Base-by-base conservation (phyloP, 2,888 invertebrate species). In the Caenorhabditis becei region DNA sequence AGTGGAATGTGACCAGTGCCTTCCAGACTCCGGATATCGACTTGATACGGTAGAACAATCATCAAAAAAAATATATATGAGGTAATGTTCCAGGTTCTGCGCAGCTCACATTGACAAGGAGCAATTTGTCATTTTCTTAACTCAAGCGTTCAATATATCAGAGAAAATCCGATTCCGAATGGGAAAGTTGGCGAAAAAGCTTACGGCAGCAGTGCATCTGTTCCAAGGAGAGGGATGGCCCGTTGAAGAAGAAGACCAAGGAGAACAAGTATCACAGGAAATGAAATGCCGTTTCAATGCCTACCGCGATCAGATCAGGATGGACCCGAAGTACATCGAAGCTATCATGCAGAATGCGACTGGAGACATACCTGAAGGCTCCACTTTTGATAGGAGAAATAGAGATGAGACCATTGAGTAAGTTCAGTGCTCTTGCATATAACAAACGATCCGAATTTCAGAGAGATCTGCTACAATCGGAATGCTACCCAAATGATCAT, bases 21-120 rank as follows among this genome's bases (percentile, higher is more conserved):
- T 87, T 88, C 41, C 83, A 77, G 24, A 81, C 83, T 1, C 84
- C 86, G 1, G 89, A 89, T 66, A 28, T 89, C n/a, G 85, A 86
- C 63, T 59, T 89, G 8, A 81, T 87, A 2, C 58, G 84, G 83
- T 54, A 2, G n/a, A n/a, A n/a, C n/a, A n/a, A 51, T 23, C 11
- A 10, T 23, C 44, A 35, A 35, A 35, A 35, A 8, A 35, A 35
- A 35, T 35, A 10, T 8, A 35, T 10, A 35, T 35, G 5, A 35
- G 7, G 7, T 5, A 35, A 10, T 10, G 5, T 82, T 26, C 28
- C 53, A 82, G 87, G 53, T 85, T 86, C 54, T 83, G 85, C 56
- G 85, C 83, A 3, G 83, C 87, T 0, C 82, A 88, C 56, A 32
- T 87, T 8, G 70, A 85, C n/a, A 77, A 83, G 20, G 83, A 82